Percentiles rank a stretch among this genome's conserved stretches.
These are phyloP conservation scores for Apostichopus parvimensis DNA, from an alignment of 35 echinoderm and acorn worm genomes.

Conservation along the genomic window DNA sequence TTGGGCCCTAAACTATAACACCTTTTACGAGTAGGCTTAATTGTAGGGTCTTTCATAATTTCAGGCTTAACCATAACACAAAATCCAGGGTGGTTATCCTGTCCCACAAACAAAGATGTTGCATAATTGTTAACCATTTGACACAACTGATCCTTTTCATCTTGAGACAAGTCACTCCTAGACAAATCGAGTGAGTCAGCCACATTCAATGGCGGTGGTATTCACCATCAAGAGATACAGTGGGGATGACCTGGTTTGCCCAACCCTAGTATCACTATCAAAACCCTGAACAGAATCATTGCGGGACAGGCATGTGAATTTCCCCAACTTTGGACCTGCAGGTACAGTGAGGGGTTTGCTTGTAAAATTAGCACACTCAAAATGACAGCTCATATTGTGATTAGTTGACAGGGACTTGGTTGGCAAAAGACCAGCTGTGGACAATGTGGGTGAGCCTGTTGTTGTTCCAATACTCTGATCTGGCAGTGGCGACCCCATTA, in stretches of 20 bases:
- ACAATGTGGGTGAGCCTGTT: neutral
- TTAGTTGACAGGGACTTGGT: slow-evolving; percentile 14
- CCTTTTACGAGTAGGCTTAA: neutral
- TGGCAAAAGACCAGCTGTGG: neutral
- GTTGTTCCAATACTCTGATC: slow-evolving; percentile 26
- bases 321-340: neutral
- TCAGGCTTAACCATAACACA: slow-evolving; percentile 31
- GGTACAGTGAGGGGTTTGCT: neutral
- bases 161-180: neutral
- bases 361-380: slow-evolving; percentile 37
- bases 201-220: neutral
- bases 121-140: neutral
- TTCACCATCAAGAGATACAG: neutral
- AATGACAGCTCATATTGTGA: slow-evolving; percentile 23
- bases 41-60: neutral
- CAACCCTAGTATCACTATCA: neutral
- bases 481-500: neutral
- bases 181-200: neutral
- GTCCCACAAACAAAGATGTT: neutral
- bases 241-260: neutral
- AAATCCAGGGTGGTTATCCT: neutral
- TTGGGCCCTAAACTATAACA: slow-evolving; percentile 12
- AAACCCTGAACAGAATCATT: neutral
- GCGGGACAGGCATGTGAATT: neutral
- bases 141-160: slow-evolving; percentile 10